Base-by-base conservation (phyloP, 2,888 invertebrate genomes). In the Drosophila fungiperda region DNA sequence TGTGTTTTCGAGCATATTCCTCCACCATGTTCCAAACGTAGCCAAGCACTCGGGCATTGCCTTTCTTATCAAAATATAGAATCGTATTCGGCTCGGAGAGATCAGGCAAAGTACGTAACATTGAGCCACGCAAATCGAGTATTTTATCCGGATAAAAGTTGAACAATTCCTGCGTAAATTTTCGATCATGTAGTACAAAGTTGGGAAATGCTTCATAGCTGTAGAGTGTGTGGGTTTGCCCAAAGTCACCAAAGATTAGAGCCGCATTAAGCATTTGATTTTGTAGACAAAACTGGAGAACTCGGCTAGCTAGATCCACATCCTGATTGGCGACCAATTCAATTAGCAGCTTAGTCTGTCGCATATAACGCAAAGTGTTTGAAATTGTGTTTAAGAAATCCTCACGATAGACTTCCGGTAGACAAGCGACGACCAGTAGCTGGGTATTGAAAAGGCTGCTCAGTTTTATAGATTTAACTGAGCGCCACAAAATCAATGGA, bases 21-120 rank as follows among this genome's bases (percentile, higher is more conserved):
- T 35, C 53, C 6, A 87, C 17, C 20, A 82, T 65, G n/a, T 78
- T 66, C 89, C 89, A 90, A 7, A 84, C 72, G 26, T 77, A 84
- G n/a, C 87, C 87, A 2, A 67, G 35, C 1, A 87, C 12, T 20
- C 42, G 59, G 3, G 36, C 26, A 7, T 72, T 61, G 0, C 75
- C 76, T 3, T 38, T 1, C 0, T 49, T 20, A 29, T 83, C 80
- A 1, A 38, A 9, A 48, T 78, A 72, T 12, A 90, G 57, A 33
- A 87, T 83, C 0, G 90, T 80, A 7, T 78, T 82, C 1, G 87
- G 87, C 23, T 87, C 90, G 0, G 86, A 81, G 7, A 74, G 79
- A 66, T 90, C 87, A 0, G 87, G 89, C 33, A 82, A 42, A 0
- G 89, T 74, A 0, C 78, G 73, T 0, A 87, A 38, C 0, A 0